Evolutionary conservation across 2,888 invertebrate species (phyloP).

Genomic region (Allygus modestus): DNA sequence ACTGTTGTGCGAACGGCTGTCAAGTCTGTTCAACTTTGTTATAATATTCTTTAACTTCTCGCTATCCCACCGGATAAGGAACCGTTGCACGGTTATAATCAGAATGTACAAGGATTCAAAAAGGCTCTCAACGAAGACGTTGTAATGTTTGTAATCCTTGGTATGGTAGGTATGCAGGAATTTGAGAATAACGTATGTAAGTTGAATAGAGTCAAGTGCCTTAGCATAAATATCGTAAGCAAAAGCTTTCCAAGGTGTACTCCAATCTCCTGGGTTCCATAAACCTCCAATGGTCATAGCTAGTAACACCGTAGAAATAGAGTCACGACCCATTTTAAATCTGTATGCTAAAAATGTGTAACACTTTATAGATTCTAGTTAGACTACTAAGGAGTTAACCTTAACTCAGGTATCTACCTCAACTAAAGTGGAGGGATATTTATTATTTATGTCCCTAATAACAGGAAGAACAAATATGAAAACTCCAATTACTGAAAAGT

Average conservation of each 20-base stretch:
- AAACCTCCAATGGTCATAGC: constrained; percentile 10
- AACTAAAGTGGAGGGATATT: no score
- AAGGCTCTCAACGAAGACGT: constrained; percentile 1
- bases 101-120: constrained; percentile 32
- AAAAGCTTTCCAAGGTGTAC: not conserved
- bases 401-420: no score
- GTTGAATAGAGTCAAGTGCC: not conserved
- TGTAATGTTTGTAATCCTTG: not conserved
- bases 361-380: no score
- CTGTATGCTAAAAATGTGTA: no score
- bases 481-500: no score
- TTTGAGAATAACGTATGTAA: not conserved
- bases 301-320: not conserved
- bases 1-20: not conserved
- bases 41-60: not conserved
- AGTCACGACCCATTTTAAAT: not conserved
- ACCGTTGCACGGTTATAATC: constrained; percentile 4
- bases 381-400: no score
- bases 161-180: not conserved
- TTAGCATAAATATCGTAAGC: constrained; percentile 13
- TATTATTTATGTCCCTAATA: no score
- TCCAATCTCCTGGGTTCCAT: constrained; percentile 12
- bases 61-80: constrained; percentile 3
- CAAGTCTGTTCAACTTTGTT: not conserved
- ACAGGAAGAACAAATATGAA: no score